A percentile compares a stretch with the other conserved stretches of the same genome.
Evolutionary conservation across 1,140 invertebrate species (phyloP).

Genomic region (Dendrolimus punctatus): DNA sequence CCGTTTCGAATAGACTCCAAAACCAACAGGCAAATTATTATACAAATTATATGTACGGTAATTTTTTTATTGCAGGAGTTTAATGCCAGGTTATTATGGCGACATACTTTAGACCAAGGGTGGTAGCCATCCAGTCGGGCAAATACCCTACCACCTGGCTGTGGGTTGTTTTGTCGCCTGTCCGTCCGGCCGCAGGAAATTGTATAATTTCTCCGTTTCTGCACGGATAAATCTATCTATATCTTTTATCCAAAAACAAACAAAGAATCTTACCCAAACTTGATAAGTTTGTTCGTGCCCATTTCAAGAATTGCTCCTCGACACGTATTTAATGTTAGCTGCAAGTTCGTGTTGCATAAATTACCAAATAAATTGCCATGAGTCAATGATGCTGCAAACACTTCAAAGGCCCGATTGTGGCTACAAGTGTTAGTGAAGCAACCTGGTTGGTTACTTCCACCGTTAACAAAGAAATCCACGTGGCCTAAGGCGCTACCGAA

Average conservation of each 20-base stretch:
- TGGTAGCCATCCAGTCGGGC: no score
- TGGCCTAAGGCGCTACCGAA: conserved; percentile 53
- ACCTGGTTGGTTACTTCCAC: conserved; percentile 80
- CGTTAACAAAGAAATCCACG: conserved; percentile 84
- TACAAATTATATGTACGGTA: no score
- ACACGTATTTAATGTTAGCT: conserved; percentile 30
- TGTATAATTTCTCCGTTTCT: no score
- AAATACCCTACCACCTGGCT: no score
- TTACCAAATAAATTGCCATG: conserved; percentile 20
- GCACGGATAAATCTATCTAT: no score
- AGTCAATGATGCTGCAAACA: conserved; percentile 32
- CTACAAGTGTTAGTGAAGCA: conserved; percentile 60
- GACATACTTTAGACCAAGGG: no score
- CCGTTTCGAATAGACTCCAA: no score
- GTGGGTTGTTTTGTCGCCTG: no score
- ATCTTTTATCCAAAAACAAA: background rate
- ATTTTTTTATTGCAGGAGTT: no score
- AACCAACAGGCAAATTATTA: no score
- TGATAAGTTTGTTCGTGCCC: conserved; percentile 26
- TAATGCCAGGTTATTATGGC: no score
- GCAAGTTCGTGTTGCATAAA: conserved; percentile 18
- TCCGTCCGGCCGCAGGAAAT: no score
- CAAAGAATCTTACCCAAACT: conserved; percentile 23
- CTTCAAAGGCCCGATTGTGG: conserved; percentile 43
- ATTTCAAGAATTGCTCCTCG: conserved; percentile 17